phyloP scores from a whole-genome alignment of 1,140 invertebrate species.

The Bombus fervidus region DNA sequence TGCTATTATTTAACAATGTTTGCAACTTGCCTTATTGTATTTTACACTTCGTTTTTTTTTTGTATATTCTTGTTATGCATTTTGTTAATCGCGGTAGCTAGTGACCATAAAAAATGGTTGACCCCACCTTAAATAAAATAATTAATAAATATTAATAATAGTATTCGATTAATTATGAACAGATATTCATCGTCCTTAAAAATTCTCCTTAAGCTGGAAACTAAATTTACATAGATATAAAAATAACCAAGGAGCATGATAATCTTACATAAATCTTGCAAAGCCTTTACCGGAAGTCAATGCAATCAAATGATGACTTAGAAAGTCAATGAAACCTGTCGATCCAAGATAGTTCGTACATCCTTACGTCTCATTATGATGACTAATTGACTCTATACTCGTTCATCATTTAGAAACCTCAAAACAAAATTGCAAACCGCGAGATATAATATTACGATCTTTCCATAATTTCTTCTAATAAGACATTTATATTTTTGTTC shows the following conservation, averaged over 20 bases:
- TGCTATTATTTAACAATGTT: no score
- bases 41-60: background rate
- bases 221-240: background rate
- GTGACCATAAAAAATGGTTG: no score
- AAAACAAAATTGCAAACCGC: slow-evolving; percentile 4
- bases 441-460: background rate
- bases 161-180: background rate
- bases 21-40: no score
- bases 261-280: slow-evolving; percentile 16
- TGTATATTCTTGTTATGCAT: background rate
- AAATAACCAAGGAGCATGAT: background rate
- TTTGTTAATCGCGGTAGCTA: no score
- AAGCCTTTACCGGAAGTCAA: slow-evolving; percentile 36
- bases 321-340: slow-evolving; percentile 44
- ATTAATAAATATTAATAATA: background rate
- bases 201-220: background rate
- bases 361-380: slow-evolving; percentile 40
- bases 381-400: slow-evolving; percentile 31
- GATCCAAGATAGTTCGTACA: slow-evolving; percentile 20
- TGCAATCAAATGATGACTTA: slow-evolving; percentile 50
- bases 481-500: background rate
- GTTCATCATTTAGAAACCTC: slow-evolving; percentile 23
- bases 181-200: background rate
- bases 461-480: slow-evolving; percentile 25
- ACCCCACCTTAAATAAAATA: no score